Base-by-base conservation (phyloP, 2,888 invertebrate species). In the Ommatoiulus sabulosus region DNA sequence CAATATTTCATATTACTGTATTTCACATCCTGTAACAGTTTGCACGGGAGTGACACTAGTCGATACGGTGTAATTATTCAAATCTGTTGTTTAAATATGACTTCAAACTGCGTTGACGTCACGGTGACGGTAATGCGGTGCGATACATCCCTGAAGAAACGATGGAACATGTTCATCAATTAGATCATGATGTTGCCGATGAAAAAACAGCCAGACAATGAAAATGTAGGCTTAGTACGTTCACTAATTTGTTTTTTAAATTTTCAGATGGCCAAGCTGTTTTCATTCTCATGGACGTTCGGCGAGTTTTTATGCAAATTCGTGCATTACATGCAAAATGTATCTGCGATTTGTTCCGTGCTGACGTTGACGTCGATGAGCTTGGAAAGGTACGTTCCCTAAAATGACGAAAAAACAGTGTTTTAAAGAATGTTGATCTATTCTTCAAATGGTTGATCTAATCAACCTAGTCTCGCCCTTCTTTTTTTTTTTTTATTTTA, bases 321-420 rank as follows among this genome's bases (percentile, higher is more conserved):
- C 88, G 95, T 95, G 15, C 95, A 95, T 92, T 96, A 95, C 93
- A 94, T 95, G 92, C 96, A 96, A 93, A 95, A 94, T 90, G 94
- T 96, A 80, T 95, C 95, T 1, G 95, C 95, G 90, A 94, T 95
- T 90, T 96, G 95, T 91, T 95, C 95, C 0, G 95, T 95, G 46
- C 93, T 95, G 90, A 96, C 95, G 0, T 93, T 96, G 89, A 95
- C 95, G 1, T 94, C 95, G 86, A 96, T 96, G 94, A 95, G 95
- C 91, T 93, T 95, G 87, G 96, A 96, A 92, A 94, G 96, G 95
- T 95, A 93, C 93, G 92, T 89, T 86, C 5, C 2, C 63, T 35
- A 35, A 35, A 35, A 10, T 35, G 35, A 2, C 0, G 35, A 1
- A 35, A 35, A 35, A 35, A 35, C 2, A 2, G 35, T 35, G 35